Percentiles rank a stretch among this genome's conserved stretches.
These are phyloP conservation scores for Notospermus geniculatus DNA, from an alignment of 1,140 invertebrate genomes.

Conservation along the genomic window DNA sequence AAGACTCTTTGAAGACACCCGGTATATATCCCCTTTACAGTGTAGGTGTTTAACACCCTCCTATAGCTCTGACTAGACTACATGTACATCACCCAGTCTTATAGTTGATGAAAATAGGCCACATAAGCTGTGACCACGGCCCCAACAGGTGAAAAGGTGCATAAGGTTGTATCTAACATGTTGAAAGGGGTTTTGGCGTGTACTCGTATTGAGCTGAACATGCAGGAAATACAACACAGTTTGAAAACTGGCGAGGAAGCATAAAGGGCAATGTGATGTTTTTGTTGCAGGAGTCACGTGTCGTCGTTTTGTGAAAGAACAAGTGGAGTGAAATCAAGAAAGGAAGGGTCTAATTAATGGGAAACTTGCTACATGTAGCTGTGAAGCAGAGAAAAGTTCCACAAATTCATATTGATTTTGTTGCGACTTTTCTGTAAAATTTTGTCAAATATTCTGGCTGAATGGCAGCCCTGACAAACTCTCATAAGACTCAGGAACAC, in stretches of 20 bases:
- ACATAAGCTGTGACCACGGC: not conserved
- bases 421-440: no score
- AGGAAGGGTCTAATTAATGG: no score
- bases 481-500: no score
- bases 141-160: not conserved
- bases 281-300: no score
- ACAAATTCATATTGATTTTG: no score
- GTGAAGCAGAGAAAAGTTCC: no score
- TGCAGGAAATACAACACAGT: not conserved
- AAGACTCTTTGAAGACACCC: not conserved
- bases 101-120: not conserved
- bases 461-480: no score
- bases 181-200: not conserved
- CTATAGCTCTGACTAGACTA: not conserved
- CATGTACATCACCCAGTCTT: not conserved
- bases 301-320: no score
- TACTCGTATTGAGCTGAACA: not conserved
- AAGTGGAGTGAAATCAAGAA: no score
- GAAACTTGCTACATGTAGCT: no score
- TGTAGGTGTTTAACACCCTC: not conserved
- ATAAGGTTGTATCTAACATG: not conserved
- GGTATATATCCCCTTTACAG: not conserved
- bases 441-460: no score
- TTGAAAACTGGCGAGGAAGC: not conserved
- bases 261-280: not conserved